Evolutionary conservation across 2,797 vertebrate genomes (phyloP).

Genomic region (Alfaro cultratus): DNA sequence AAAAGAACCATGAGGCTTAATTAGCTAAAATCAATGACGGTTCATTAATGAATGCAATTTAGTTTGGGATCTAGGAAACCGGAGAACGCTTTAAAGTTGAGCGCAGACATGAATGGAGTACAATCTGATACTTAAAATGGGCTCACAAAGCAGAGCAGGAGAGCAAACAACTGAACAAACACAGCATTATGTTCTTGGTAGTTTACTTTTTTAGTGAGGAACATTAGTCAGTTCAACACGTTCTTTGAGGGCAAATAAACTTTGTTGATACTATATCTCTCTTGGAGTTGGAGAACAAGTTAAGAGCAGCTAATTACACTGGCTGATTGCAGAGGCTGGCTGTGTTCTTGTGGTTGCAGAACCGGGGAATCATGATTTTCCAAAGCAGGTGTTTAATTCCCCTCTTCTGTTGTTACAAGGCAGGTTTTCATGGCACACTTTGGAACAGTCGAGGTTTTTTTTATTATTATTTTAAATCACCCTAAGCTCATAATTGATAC

Average conservation of each 20-base stretch:
- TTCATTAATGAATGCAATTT: conserved; percentile 13
- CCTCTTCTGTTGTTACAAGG: background rate
- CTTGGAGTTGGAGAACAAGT: background rate
- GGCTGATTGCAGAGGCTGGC: background rate
- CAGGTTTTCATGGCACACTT: background rate
- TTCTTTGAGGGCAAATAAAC: background rate
- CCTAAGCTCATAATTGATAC: background rate
- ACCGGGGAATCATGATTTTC: background rate
- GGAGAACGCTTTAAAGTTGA: background rate
- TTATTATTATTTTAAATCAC: too few species aligned
- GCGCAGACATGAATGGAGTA: background rate
- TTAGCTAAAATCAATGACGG: conserved; percentile 17
- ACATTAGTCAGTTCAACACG: background rate
- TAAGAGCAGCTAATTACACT: background rate
- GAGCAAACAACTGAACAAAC: background rate
- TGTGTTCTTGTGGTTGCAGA: background rate
- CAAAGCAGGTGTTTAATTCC: background rate
- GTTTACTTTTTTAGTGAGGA: background rate
- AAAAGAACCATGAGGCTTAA: conserved; percentile 17
- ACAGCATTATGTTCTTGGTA: background rate
- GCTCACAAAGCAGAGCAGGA: background rate
- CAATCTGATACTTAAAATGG: background rate
- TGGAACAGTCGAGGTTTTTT: background rate
- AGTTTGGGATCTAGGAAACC: background rate
- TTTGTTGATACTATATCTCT: background rate